A percentile compares a stretch with the other conserved stretches of the same genome.
Conservation (phyloP, 2,113 vertebrate species). For the Heteronetta atricapilla region DNA sequence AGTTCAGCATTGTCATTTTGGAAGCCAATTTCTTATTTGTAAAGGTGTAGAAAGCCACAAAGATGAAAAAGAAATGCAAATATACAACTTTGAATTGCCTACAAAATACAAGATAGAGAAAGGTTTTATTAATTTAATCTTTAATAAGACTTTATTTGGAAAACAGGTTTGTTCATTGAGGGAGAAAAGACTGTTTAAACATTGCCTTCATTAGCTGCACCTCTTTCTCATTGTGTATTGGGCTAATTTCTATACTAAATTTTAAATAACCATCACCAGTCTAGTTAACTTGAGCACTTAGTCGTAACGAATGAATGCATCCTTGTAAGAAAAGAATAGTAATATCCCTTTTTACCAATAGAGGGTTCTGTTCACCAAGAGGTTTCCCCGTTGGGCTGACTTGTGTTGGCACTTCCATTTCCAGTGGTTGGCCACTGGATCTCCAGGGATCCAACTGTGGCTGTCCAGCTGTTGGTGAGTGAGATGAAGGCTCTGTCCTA, state of each 20-base stretch:
- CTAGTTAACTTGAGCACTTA: neutral
- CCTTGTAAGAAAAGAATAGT: neutral
- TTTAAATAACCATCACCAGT: neutral
- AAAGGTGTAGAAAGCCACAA: neutral
- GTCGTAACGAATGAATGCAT: neutral
- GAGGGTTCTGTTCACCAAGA: neutral
- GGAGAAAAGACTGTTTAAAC: neutral
- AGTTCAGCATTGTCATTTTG: neutral
- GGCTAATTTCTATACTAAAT: neutral
- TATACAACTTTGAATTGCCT: neutral
- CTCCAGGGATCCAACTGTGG: neutral
- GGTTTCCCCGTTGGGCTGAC: neutral
- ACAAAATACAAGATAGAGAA: neutral
- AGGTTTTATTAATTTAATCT: neutral
- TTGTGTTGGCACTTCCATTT: neutral
- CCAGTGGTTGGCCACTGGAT: accelerated
- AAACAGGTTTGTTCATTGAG: neutral
- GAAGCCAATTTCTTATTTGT: neutral
- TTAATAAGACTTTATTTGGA: neutral
- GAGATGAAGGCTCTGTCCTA: neutral
- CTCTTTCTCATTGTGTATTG: neutral
- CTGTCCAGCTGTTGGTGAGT: neutral
- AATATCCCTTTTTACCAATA: neutral
- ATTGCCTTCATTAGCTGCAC: neutral
- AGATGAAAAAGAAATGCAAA: neutral